Percentiles rank a stretch among this genome's conserved stretches.
phyloP scores from a whole-genome alignment of 2,113 vertebrate species.

The Indicator indicator region DNA sequence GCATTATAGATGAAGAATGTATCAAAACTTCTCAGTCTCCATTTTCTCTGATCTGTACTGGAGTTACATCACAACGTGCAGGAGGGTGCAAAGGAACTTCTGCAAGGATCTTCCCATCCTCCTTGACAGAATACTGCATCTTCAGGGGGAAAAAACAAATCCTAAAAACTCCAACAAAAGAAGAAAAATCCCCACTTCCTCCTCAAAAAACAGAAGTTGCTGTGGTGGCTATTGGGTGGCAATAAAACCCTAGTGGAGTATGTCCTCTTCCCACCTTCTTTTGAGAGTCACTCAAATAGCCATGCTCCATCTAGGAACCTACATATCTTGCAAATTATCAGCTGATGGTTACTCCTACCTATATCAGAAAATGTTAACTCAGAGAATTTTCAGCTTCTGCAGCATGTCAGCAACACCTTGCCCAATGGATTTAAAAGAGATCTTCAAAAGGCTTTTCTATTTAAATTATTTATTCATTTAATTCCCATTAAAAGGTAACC shows the following conservation, averaged over 20 bases:
- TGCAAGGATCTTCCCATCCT: background rate
- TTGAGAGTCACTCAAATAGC: background rate
- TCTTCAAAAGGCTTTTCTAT: background rate
- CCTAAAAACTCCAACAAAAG: background rate
- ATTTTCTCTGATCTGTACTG: background rate
- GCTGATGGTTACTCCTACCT: background rate
- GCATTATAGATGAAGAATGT: background rate
- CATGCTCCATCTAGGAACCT: background rate
- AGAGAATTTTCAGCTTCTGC: background rate
- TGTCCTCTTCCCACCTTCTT: background rate
- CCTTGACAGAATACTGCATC: background rate
- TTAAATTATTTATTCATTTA: slow-evolving; percentile 25
- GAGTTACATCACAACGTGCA: background rate
- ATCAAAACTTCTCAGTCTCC: background rate
- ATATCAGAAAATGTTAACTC: background rate
- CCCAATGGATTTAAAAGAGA: background rate
- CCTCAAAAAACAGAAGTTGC: background rate
- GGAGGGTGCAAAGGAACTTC: background rate
- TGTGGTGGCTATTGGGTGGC: background rate
- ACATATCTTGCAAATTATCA: background rate
- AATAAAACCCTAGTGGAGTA: background rate
- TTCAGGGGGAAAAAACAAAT: background rate
- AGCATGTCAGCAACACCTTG: background rate
- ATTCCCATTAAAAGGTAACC: background rate
- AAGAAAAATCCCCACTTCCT: background rate